Percentiles rank a stretch among this genome's conserved stretches.
phyloP scores from a whole-genome alignment of 2,888 invertebrate species.

The Orthosia gracilis region DNA sequence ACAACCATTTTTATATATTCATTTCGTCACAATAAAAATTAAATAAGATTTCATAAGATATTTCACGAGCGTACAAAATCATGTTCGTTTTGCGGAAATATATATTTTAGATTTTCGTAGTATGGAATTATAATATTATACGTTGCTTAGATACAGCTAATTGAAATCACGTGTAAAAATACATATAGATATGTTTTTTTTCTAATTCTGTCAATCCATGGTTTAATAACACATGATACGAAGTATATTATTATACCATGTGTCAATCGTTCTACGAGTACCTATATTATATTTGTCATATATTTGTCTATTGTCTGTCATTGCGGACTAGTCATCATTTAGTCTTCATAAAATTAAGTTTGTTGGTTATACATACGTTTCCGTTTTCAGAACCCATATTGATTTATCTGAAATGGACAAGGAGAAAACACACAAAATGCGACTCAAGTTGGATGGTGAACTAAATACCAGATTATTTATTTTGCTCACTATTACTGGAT shows the following conservation, averaged over 20 bases:
- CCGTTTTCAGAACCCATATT: constrained; percentile 91
- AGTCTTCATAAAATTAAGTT: too few species aligned
- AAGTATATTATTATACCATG: too few species aligned
- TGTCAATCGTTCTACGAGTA: too few species aligned
- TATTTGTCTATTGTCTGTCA: too few species aligned
- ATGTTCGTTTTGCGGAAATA: neutral
- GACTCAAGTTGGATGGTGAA: constrained; percentile 96
- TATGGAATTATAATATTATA: neutral
- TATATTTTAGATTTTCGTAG: neutral
- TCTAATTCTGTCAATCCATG: too few species aligned
- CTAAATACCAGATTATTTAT: constrained; percentile 93
- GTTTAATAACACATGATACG: too few species aligned
- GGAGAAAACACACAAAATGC: constrained; percentile 97
- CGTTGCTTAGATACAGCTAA: neutral
- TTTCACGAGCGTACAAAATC: neutral
- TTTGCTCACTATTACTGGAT: constrained; percentile 97
- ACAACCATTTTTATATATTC: neutral
- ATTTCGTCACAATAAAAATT: neutral
- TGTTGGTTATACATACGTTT: neutral
- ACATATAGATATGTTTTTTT: too few species aligned
- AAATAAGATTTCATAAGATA: neutral
- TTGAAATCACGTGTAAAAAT: neutral
- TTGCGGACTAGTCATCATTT: too few species aligned
- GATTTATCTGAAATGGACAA: constrained; percentile 95
- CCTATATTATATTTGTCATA: too few species aligned